Evolutionary conservation across 2,797 vertebrate species (phyloP).

Genomic region (Scolopax bukidnonensis): DNA sequence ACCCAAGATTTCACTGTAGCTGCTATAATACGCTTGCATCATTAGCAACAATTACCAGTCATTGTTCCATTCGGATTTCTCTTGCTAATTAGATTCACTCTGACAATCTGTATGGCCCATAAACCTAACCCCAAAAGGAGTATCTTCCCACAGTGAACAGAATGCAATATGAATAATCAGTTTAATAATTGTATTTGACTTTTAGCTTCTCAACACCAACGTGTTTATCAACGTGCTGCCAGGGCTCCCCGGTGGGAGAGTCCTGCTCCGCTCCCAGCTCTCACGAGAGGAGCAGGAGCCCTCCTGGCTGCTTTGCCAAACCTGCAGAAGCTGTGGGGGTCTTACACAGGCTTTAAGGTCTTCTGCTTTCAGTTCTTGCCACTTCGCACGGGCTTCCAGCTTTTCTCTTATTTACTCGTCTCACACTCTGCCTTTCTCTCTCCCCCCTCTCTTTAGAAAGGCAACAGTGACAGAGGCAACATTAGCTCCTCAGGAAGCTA

Average conservation of each 20-base stretch:
- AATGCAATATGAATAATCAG: constrained; percentile 36
- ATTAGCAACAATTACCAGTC: constrained; percentile 33
- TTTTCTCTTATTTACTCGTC: neutral
- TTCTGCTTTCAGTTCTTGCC: neutral
- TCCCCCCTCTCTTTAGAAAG: neutral
- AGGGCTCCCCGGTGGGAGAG: neutral
- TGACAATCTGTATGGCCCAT: neutral
- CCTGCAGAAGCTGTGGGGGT: neutral
- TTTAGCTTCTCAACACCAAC: neutral
- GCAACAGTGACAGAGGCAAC: neutral
- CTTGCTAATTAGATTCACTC: constrained; percentile 51
- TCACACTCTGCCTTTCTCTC: neutral
- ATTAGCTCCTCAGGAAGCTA: neutral
- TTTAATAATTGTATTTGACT: constrained; percentile 42
- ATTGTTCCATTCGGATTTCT: constrained; percentile 43
- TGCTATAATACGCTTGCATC: neutral
- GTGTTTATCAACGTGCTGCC: neutral
- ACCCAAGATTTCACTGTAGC: neutral
- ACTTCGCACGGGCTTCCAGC: neutral
- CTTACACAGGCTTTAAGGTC: neutral
- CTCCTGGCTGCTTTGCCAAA: neutral
- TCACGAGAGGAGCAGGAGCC: neutral
- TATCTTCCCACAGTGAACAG: constrained; percentile 38
- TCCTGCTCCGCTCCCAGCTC: neutral
- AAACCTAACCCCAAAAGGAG: constrained; percentile 57